Evolutionary conservation across 2,888 invertebrate species (phyloP), one percentile per base, ranked within the genome.

Genomic region (Parelbella ahira): DNA sequence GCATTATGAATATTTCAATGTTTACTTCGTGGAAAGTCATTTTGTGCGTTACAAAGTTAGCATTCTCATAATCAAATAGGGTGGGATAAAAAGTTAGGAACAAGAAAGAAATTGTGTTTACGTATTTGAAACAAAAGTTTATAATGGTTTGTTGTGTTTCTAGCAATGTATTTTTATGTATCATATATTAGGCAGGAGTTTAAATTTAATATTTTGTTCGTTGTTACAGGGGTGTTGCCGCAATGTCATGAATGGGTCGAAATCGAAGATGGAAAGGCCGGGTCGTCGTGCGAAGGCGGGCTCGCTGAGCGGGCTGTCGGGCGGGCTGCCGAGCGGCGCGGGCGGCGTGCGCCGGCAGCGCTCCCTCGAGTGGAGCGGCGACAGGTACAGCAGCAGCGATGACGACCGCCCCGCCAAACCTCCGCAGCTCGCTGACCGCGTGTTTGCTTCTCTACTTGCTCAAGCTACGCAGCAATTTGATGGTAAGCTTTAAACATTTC

Each of bases 291-390:
- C 65, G 30, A 84, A 86, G 63, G 83, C 84, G 37, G 86, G 86
- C 53, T 86, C 86, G 48, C 64, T 86, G 58, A 82, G 81, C 57
- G 84, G 84, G 2, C 56, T 84, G 52, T 69, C 80, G 3, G 78
- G 75, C 38, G 76, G 71, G 54, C 65, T 71, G 68, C 76, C 68
- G 27, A 20, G 49, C 51, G 63, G 24, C 60, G 65, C 50, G 34
- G 56, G 52, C 45, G 56, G 55, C 47, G 86, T 86, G 41, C 77
- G 89, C 38, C 88, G 89, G 37, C 89, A 89, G 70, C 88, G 89
- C 57, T 89, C 89, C 63, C 79, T 89, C 28, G 89, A 89, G 75
- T 89, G 90, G 88, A 76, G 79, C 46, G 89, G 89, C 49, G 88
- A 89, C 63, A 75, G 89, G 47, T 89, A 89, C 67, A 89, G 89